phyloP scores from a whole-genome alignment of 1,140 invertebrate species.

The Microplitis mediator region DNA sequence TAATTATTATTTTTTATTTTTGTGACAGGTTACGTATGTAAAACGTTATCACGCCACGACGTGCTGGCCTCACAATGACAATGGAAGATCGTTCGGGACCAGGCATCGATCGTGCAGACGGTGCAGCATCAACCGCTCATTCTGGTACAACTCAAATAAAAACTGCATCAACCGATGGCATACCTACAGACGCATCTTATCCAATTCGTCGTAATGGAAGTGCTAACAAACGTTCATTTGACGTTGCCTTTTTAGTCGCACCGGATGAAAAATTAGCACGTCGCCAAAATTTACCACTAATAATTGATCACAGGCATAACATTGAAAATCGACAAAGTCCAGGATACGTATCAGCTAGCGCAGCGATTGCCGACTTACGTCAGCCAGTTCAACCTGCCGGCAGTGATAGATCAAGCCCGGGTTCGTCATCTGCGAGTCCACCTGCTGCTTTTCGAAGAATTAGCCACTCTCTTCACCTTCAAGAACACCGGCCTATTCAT shows the following conservation, averaged over 20 bases:
- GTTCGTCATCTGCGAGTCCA: slow-evolving; percentile 35
- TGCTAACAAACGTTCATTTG: slow-evolving; percentile 76
- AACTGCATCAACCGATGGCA: slow-evolving; percentile 37
- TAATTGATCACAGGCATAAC: slow-evolving; percentile 39
- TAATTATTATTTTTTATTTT: not conserved
- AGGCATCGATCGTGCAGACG: slow-evolving; percentile 56
- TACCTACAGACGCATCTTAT: slow-evolving; percentile 52
- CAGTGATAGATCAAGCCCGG: slow-evolving; percentile 43
- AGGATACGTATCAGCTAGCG: not conserved
- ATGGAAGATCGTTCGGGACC: slow-evolving; percentile 60
- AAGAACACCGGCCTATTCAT: slow-evolving; percentile 3
- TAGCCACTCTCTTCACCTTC: slow-evolving; percentile 31
- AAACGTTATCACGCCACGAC: slow-evolving; percentile 2
- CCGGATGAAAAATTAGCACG: slow-evolving; percentile 79
- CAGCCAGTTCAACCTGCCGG: slow-evolving; percentile 6
- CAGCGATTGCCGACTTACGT: not conserved
- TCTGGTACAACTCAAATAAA: slow-evolving; percentile 3
- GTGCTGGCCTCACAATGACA: slow-evolving; percentile 48
- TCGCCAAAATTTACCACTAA: slow-evolving; percentile 59
- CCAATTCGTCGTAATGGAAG: slow-evolving; percentile 46
- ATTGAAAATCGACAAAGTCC: slow-evolving; percentile 27
- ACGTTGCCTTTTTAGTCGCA: slow-evolving; percentile 86
- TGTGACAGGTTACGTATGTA: slow-evolving; percentile 14
- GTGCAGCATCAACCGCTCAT: slow-evolving; percentile 40
- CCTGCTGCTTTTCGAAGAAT: slow-evolving; percentile 17